Base-by-base conservation (phyloP, 2,797 vertebrate genomes). In the Spinus olivaceus region DNA sequence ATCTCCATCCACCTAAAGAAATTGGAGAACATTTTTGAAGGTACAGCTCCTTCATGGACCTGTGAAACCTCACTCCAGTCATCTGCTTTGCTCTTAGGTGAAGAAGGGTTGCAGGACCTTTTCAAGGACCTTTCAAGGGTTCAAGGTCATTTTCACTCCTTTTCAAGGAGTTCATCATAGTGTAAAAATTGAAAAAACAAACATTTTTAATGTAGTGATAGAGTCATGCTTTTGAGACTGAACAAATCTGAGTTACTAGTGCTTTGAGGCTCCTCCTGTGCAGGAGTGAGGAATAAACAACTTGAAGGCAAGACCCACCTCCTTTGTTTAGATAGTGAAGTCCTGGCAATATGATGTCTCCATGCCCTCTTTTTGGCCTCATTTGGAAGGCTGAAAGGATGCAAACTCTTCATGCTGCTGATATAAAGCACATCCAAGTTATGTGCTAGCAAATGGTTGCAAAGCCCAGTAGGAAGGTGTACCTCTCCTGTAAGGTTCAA, bases 41-140 rank as follows among this genome's bases (percentile, higher is more conserved):
- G 7, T 37, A 37, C 19, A 47, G 24, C 5, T 8, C 3, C n/a
- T 57, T 37, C 4, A 4, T 14, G 39, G 39, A 7, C 3, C 0
- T 14, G 14, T 19, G 25, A 63, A 63, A 23, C 32, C 22, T 77
- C 4, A 2, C 25, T 73, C 39, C 41, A 41, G 37, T 47, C 6
- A 12, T 15, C 23, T 86, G 24, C 23, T 57, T 81, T 73, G 67
- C 30, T 27, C 14, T 67, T 15, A 9, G 32, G 10, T 42, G 19
- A 41, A 49, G 59, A 11, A 51, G 28, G 24, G n/a, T 46, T 81
- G 17, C 12, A 65, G 33, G 41, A 10, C 5, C 27, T 92, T 80
- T 69, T 73, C 53, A 44, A 46, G 30, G n/a, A 51, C 15, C 41
- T 41, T 41, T 8, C 41, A 18, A 41, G 41, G 41, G 41, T 42